Percentiles rank a stretch among this genome's conserved stretches.
These are phyloP conservation scores for Drosophila longiperda DNA, from an alignment of 2,888 invertebrate genomes.

Conservation along the genomic window DNA sequence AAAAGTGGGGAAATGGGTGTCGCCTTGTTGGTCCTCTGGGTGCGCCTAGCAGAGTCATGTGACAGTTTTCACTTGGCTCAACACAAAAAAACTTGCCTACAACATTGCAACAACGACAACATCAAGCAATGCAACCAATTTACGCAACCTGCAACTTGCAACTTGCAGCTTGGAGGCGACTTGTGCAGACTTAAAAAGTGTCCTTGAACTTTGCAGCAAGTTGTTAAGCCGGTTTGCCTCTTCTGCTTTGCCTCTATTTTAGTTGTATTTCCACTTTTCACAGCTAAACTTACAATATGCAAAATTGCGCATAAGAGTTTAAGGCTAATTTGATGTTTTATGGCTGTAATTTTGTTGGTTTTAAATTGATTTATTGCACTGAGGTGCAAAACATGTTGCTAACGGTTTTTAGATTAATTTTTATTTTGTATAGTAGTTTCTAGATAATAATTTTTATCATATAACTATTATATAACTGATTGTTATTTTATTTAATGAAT, in stretches of 20 bases:
- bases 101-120: constrained; percentile 19
- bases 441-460: neutral
- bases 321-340: constrained; percentile 1
- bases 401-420: neutral
- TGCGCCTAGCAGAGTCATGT: constrained; percentile 23
- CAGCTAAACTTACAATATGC: neutral
- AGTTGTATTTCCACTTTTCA: constrained; percentile 28
- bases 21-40: constrained; percentile 31
- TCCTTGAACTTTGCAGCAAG: constrained; percentile 62
- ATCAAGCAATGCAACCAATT: constrained; percentile 22
- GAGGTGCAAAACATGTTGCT: neutral
- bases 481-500: neutral
- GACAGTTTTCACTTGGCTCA: constrained; percentile 53
- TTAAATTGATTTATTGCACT: neutral
- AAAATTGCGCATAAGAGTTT: neutral
- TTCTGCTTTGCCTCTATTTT: constrained; percentile 9
- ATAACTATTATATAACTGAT: neutral
- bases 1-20: constrained; percentile 21
- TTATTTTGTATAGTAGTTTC: neutral
- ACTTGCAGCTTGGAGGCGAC: constrained; percentile 23
- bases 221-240: constrained; percentile 50
- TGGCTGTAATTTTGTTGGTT: neutral
- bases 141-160: constrained; percentile 46
- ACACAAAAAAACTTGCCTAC: constrained; percentile 37
- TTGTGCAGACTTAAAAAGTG: constrained; percentile 45